phyloP scores from a whole-genome alignment of 2,797 vertebrate genomes.

The Falco naumanni region DNA sequence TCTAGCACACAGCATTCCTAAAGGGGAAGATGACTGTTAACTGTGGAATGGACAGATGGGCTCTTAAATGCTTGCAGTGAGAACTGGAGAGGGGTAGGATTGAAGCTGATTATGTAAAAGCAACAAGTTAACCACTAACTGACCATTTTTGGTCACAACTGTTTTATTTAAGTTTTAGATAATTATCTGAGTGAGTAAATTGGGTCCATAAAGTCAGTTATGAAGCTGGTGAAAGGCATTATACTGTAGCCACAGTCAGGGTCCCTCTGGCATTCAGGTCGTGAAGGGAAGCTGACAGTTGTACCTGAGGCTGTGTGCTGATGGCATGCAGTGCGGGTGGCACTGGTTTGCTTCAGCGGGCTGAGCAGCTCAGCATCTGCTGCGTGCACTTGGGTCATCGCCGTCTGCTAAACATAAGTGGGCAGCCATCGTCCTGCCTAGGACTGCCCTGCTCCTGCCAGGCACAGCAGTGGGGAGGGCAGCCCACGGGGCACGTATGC shows the following conservation, averaged over 20 bases:
- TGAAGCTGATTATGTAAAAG: background rate
- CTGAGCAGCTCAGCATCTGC: background rate
- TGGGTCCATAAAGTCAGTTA: background rate
- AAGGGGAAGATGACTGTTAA: background rate
- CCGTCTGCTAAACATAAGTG: background rate
- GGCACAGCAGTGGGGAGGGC: background rate
- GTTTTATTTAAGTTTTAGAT: background rate
- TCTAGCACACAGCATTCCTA: background rate
- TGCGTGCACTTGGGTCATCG: background rate
- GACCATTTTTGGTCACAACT: background rate
- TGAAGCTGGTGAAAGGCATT: background rate
- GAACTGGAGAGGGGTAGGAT: background rate
- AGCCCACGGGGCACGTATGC: background rate
- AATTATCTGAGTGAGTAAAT: background rate
- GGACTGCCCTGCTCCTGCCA: background rate
- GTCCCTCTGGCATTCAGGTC: background rate
- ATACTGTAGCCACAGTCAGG: background rate
- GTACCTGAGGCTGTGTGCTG: background rate
- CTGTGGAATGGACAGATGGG: background rate
- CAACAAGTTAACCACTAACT: background rate
- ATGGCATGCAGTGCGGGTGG: background rate
- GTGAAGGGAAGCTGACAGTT: background rate
- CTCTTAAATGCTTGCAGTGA: background rate
- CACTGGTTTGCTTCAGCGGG: background rate
- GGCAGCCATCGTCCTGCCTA: background rate